A percentile compares a stretch with the other conserved stretches of the same genome.
Evolutionary conservation across 2,888 invertebrate genomes (phyloP).

Genomic region (Volucella inflata): DNA sequence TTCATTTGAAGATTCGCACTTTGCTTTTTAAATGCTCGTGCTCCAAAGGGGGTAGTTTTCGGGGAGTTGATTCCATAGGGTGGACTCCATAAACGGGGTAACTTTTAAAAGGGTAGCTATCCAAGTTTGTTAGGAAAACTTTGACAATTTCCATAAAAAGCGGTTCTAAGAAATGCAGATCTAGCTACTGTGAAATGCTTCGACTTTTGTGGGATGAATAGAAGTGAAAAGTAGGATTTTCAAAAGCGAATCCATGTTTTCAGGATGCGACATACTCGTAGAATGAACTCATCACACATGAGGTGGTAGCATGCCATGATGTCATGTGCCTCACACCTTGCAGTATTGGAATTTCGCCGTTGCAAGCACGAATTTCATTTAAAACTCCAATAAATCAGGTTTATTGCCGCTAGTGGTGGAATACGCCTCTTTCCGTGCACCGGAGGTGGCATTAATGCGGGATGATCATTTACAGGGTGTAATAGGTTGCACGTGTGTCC

Average conservation of each 20-base stretch:
- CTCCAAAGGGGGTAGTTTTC: background rate
- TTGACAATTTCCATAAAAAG: slow-evolving; percentile 55
- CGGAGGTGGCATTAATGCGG: slow-evolving; percentile 44
- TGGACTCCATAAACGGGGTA: too few species aligned
- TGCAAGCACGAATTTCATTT: slow-evolving; percentile 74
- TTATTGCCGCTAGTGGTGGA: slow-evolving; percentile 59
- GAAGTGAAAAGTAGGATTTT: background rate
- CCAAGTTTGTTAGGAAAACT: slow-evolving; percentile 44
- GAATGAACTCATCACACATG: slow-evolving; percentile 57
- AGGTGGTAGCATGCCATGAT: background rate
- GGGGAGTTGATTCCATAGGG: too few species aligned
- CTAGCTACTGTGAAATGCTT: background rate
- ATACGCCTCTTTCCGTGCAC: slow-evolving; percentile 17
- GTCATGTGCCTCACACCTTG: slow-evolving; percentile 45
- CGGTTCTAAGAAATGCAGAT: slow-evolving; percentile 34
- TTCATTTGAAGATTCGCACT: slow-evolving; percentile 57
- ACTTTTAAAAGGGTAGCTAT: background rate
- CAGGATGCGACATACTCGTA: slow-evolving; percentile 43
- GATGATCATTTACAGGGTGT: slow-evolving; percentile 59
- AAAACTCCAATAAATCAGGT: slow-evolving; percentile 74
- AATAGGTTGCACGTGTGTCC: slow-evolving; percentile 63
- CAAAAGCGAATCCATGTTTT: slow-evolving; percentile 47
- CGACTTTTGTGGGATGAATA: background rate
- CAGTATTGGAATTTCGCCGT: slow-evolving; percentile 27
- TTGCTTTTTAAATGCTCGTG: slow-evolving; percentile 55